phyloP scores from a whole-genome alignment of 2,797 vertebrate species.

The Cyclopterus lumpus region DNA sequence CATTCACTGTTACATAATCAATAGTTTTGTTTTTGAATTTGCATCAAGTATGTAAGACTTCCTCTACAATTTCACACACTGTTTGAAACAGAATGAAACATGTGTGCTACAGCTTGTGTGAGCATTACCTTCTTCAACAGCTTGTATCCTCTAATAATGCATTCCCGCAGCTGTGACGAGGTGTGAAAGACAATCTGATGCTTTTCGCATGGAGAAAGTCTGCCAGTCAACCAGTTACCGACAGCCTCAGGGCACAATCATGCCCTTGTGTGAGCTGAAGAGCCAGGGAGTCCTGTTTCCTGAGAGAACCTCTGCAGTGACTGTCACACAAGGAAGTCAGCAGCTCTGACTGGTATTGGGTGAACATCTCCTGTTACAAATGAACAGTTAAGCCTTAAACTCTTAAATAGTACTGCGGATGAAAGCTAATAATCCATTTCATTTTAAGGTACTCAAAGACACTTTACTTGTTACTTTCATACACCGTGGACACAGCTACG shows the following conservation, averaged over 20 bases:
- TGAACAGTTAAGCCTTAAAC: conserved; percentile 10
- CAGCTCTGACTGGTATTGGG: conserved; percentile 19
- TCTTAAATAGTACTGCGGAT: conserved; percentile 8
- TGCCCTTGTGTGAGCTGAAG: conserved; percentile 59
- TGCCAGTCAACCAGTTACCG: conserved; percentile 48
- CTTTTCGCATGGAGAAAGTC: conserved; percentile 57
- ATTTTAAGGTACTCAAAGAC: no score
- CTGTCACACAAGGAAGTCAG: conserved; percentile 55
- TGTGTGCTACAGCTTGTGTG: conserved; percentile 21
- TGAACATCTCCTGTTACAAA: conserved; percentile 48
- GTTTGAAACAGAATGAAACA: background rate
- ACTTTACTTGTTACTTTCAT: no score
- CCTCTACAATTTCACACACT: background rate
- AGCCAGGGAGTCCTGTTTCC: conserved; percentile 60
- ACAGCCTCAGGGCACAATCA: conserved; percentile 61
- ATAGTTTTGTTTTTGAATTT: conserved; percentile 3
- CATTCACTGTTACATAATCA: background rate
- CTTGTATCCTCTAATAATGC: conserved; percentile 6
- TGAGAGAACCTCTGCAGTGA: conserved; percentile 44
- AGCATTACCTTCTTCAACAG: background rate
- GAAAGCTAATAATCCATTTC: no score
- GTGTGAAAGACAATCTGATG: conserved; percentile 58
- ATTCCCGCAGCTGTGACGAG: conserved; percentile 39
- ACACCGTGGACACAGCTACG: no score
- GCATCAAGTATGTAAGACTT: background rate